Base-by-base conservation (phyloP, 2,797 vertebrate species). In the Gobio occitaniae region DNA sequence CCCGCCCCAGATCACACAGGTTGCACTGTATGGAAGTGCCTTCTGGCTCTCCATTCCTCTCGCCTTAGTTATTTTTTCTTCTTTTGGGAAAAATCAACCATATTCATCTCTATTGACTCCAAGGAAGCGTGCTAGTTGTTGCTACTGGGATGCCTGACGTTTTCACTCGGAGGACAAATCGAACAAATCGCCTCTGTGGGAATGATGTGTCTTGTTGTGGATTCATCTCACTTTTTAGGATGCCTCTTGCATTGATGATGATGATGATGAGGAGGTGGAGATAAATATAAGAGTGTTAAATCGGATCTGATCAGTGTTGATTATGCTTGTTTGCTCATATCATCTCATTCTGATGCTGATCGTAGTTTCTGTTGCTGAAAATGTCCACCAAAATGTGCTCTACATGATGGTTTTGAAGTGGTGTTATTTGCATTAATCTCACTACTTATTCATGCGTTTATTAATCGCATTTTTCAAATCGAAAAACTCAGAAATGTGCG, bases 1-100 rank as follows among this genome's bases (percentile, higher is more conserved):
- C 47, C 47, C n/a, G n/a, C 19, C 11, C 16, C n/a, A 63, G 70
- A 50, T 63, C 52, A 59, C 59, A 16, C 36, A 10, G 66, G 56
- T 78, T 86, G 69, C 32, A 71, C 84, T 77, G 59, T 84, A 85
- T 86, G 87, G 86, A 91, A 87, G 89, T 91, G 90, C 89, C 90
- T 91, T 90, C 87, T 6, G 83, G 86, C 86, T 87, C 85, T 88
- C 88, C 88, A 54, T 71, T 80, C 81, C 59, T 75, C 70, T 81
- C 75, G 87, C 89, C 89, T 84, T 88, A 87, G 71, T 86, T 63
- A 21, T 78, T 83, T 61, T 65, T 74, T 69, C 50, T 79, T 50
- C 25, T 71, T 41, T 86, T 56, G 47, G 79, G 80, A 83, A 75
- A 50, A 75, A 82, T 47, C 48, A 59, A 83, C 80, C 21, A 63